Evolutionary conservation across 1,140 invertebrate genomes (phyloP).

Genomic region (Drosophila eugracilis): DNA sequence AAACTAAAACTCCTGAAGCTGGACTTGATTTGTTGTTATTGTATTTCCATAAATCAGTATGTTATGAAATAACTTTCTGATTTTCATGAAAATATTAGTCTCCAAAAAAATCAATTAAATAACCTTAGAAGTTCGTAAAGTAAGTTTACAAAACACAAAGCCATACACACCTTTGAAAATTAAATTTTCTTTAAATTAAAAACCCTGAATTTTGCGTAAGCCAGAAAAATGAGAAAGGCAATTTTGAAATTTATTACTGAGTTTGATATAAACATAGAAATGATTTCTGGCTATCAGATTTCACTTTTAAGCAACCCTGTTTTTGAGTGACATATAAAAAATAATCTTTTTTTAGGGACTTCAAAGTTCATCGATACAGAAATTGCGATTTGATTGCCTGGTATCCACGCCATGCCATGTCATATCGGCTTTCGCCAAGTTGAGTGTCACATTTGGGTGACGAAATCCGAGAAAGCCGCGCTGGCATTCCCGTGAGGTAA

Average conservation of each 20-base stretch:
- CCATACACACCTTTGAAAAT: too few relatives aligned
- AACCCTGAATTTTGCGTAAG: not conserved
- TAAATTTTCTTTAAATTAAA: too few relatives aligned
- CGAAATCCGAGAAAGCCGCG: slow-evolving; percentile 20
- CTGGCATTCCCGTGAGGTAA: slow-evolving; percentile 28
- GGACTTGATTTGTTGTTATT: not conserved
- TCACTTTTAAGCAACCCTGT: not conserved
- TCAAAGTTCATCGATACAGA: not conserved
- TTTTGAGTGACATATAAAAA: not conserved
- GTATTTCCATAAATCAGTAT: not conserved
- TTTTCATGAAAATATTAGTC: not conserved
- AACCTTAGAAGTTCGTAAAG: too few relatives aligned
- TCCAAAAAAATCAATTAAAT: not conserved
- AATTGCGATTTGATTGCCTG: not conserved
- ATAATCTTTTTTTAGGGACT: not conserved
- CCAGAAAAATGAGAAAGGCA: not conserved
- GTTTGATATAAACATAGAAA: not conserved
- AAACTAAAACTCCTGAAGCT: not conserved
- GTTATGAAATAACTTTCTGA: not conserved
- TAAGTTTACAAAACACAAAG: too few relatives aligned
- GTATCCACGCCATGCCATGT: not conserved
- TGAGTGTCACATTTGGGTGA: slow-evolving; percentile 11
- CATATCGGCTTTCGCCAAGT: slow-evolving; percentile 1
- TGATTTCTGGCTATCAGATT: not conserved
- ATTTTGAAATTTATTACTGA: not conserved